Evolutionary conservation across 2,888 invertebrate species (phyloP), one percentile per base, ranked within the genome.

Genomic region (Bedellia somnulentella): DNA sequence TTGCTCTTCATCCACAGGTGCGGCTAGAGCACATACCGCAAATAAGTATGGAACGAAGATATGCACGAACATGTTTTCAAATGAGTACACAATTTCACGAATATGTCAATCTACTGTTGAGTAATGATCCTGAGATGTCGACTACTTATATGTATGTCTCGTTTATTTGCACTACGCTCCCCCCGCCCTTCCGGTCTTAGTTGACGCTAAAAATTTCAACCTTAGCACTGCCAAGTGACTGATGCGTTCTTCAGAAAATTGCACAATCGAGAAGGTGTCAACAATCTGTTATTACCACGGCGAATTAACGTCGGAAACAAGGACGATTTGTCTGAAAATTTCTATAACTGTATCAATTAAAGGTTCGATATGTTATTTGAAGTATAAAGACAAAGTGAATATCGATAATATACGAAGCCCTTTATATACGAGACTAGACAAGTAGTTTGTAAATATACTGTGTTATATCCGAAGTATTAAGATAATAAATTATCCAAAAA

Each of bases 121-220:
- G 53, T 71, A 68, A 55, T 58, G 50, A 53, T 67, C 68, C 67
- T 63, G 63, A 64, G 54, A 57, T 49, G 52, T 51, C 54, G 47
- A 52, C 45, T 56, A 63, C 63, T 52, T 75, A 67, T 75, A 71
- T 61, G 71, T 73, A 70, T 64, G 60, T 47, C 45, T 63, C 63
- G 66, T 60, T 57, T 75, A 71, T 75, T 75, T 68, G 60, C 75
- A 64, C 57, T 70, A 62, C 47, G 57, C 64, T 61, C 68, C 73
- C 73, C 70, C 68, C 73, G 60, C 70, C 50, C 51, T 58, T 57
- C 58, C 60, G 58, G 54, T 53, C 59, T 64, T 58, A 59, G 56
- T 53, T 51, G 47, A 52, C 57, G 75, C 75, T 75, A 75, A 75
- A 66, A 63, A 62, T 57, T 73, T 73, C 71, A 75, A 68, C 73